These are phyloP conservation scores for Acyrthosiphon pisum DNA, from an alignment of 1,140 invertebrate genomes.

Conservation along the genomic window DNA sequence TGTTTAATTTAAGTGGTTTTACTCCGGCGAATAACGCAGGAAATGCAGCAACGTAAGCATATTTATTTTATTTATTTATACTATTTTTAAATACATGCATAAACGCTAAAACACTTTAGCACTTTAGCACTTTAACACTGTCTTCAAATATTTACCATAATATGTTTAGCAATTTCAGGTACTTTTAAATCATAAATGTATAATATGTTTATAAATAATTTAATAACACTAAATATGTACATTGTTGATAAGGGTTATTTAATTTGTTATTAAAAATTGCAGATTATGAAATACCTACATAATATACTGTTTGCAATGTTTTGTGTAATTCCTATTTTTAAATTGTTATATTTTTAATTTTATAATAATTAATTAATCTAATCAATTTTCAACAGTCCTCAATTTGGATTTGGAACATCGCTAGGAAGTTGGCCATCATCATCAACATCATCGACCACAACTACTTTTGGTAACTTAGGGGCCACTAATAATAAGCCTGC, in stretches of 20 bases:
- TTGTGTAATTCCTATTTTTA: background rate
- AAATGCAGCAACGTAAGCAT: conserved; percentile 38
- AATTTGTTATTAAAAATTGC: background rate
- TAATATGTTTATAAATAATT: background rate
- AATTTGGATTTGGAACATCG: conserved; percentile 50
- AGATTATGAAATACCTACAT: too few species aligned
- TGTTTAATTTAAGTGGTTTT: conserved; percentile 33
- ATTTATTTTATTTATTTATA: background rate
- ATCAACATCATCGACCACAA: conserved; percentile 7
- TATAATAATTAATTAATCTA: background rate
- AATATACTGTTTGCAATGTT: background rate
- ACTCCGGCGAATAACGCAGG: conserved; percentile 9
- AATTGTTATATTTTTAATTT: background rate
- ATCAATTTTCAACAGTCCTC: conserved; percentile 7
- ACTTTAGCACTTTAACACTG: too few species aligned
- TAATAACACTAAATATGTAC: background rate
- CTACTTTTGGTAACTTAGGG: conserved; percentile 37
- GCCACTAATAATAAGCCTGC: background rate
- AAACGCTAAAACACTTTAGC: background rate
- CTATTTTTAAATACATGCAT: background rate
- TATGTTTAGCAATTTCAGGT: background rate
- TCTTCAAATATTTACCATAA: background rate
- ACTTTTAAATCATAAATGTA: background rate
- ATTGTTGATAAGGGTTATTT: background rate
- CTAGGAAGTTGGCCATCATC: conserved; percentile 27